These are phyloP conservation scores for Trialeurodes vaporariorum DNA, from an alignment of 1,140 invertebrate genomes.

Conservation along the genomic window DNA sequence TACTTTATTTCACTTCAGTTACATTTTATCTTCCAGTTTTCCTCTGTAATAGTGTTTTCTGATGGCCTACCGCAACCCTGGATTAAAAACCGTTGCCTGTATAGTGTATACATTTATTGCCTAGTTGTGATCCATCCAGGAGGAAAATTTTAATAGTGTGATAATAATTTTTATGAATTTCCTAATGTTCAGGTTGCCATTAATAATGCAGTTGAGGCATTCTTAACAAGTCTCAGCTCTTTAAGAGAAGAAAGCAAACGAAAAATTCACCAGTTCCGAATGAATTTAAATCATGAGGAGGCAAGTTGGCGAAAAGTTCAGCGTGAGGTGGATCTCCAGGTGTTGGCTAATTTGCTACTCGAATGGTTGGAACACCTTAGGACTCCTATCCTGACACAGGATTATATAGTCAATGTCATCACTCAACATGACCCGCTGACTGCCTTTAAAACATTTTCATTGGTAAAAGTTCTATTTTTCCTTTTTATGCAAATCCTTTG, in stretches of 20 bases:
- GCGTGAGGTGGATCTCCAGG: slow-evolving; percentile 47
- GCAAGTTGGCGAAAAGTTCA: slow-evolving; percentile 53
- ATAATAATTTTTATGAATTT: no score
- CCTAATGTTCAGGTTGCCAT: not conserved
- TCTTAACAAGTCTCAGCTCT: slow-evolving; percentile 30
- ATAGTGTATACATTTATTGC: no score
- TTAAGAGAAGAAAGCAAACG: slow-evolving; percentile 40
- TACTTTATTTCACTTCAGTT: no score
- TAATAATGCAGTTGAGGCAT: not conserved
- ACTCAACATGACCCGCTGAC: slow-evolving; percentile 41
- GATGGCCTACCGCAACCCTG: no score
- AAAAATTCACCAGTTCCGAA: slow-evolving; percentile 41
- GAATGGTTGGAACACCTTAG: slow-evolving; percentile 59
- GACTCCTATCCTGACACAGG: slow-evolving; percentile 48
- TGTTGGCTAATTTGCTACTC: slow-evolving; percentile 48
- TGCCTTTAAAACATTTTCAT: slow-evolving; percentile 49
- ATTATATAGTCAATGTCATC: slow-evolving; percentile 56
- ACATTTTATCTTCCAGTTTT: no score
- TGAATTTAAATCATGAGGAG: slow-evolving; percentile 50
- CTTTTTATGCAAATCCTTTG: not conserved
- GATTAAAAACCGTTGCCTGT: no score
- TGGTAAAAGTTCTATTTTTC: slow-evolving; percentile 33
- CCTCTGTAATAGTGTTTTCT: no score
- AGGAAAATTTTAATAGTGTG: no score
- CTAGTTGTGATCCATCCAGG: no score